A percentile compares a stretch with the other conserved stretches of the same genome.
phyloP scores from a whole-genome alignment of 2,113 vertebrate genomes.

The Epinephelus moara region DNA sequence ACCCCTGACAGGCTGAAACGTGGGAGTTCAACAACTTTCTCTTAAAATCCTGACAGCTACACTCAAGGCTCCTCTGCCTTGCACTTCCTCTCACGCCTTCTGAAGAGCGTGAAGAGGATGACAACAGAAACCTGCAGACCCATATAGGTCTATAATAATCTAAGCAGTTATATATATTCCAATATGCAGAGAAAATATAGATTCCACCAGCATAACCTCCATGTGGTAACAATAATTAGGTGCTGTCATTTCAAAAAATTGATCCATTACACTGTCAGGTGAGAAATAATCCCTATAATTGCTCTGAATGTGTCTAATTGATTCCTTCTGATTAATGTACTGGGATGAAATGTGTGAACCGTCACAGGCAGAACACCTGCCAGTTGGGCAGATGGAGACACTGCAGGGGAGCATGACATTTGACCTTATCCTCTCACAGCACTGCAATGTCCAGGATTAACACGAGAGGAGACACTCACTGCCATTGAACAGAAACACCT shows the following conservation, averaged over 20 bases:
- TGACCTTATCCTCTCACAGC: conserved; percentile 13
- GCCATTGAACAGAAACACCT: background rate
- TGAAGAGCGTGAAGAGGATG: background rate
- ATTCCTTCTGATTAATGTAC: background rate
- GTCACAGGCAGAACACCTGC: background rate
- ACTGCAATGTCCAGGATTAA: conserved; percentile 10
- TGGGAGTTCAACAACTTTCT: conserved; percentile 24
- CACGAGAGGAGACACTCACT: background rate
- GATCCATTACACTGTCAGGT: background rate
- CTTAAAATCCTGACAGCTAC: conserved; percentile 24
- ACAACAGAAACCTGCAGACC: background rate
- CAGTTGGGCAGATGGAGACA: conserved; percentile 40
- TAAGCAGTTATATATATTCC: background rate
- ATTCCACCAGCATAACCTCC: background rate
- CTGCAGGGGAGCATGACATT: conserved; percentile 35
- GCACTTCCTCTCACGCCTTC: background rate
- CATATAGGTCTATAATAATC: background rate
- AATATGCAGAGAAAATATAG: background rate
- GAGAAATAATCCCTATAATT: background rate
- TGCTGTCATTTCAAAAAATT: background rate
- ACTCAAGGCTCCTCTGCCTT: conserved; percentile 11
- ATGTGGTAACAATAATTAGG: background rate
- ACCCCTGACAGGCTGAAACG: conserved; percentile 7
- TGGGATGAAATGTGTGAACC: conserved; percentile 2
- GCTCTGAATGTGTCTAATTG: background rate